A percentile compares a stretch with the other conserved stretches of the same genome.
These are phyloP conservation scores for Labeo calbasu DNA, from an alignment of 2,797 vertebrate genomes.

Conservation along the genomic window DNA sequence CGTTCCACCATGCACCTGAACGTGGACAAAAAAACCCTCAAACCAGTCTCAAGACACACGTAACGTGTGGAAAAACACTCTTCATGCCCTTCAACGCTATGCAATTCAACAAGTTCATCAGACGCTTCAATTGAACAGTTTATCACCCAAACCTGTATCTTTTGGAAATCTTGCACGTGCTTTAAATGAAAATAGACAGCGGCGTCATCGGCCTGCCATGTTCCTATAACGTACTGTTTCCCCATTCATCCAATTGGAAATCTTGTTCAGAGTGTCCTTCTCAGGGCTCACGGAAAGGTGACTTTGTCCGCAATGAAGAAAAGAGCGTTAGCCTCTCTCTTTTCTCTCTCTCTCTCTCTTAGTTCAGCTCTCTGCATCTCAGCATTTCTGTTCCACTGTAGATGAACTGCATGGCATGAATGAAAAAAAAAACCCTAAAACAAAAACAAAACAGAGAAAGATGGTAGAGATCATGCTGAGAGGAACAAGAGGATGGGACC, in stretches of 20 bases:
- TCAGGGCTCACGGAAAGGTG: slow-evolving; percentile 36
- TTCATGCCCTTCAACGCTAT: slow-evolving; percentile 58
- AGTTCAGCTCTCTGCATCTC: slow-evolving; percentile 63
- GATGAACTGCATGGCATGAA: slow-evolving; percentile 81
- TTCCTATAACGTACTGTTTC: slow-evolving; percentile 17
- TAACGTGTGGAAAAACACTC: slow-evolving; percentile 49
- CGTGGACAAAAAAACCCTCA: slow-evolving; percentile 18
- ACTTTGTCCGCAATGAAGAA: slow-evolving; percentile 40
- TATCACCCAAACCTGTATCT: slow-evolving; percentile 34
- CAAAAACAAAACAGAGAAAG: slow-evolving; percentile 50
- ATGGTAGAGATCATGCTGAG: slow-evolving; percentile 50
- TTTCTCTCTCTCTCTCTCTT: slow-evolving; percentile 62
- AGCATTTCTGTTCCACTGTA: slow-evolving; percentile 71
- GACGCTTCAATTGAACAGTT: slow-evolving; percentile 25
- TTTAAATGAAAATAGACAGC: slow-evolving; percentile 39
- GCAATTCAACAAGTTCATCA: slow-evolving; percentile 56
- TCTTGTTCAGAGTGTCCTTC: slow-evolving; percentile 34
- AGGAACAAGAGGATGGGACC: slow-evolving; percentile 31
- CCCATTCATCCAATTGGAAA: slow-evolving; percentile 29
- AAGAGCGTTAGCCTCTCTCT: slow-evolving; percentile 50
- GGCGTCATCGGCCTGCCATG: slow-evolving; percentile 16
- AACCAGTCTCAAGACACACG: slow-evolving; percentile 41
- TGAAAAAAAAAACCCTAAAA: slow-evolving; percentile 48
- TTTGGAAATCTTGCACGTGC: slow-evolving; percentile 47
- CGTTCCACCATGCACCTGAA: slow-evolving; percentile 31